Conservation (phyloP, 1,140 invertebrate genomes). For the Nixonia krombeini region DNA sequence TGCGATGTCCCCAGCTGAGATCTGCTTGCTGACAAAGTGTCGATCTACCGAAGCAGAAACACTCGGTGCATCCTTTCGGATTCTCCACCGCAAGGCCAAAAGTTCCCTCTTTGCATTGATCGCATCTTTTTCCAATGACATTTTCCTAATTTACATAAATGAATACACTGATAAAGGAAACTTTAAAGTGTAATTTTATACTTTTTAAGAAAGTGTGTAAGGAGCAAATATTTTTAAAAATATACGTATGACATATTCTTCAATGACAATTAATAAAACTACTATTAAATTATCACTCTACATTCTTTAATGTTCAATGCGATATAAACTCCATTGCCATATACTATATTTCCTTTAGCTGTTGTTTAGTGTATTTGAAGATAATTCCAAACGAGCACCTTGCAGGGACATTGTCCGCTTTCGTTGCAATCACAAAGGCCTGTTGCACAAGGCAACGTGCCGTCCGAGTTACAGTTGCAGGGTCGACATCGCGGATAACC, state of each 20-base stretch:
- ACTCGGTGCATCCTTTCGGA: constrained; percentile 86
- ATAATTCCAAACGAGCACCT: too few species aligned
- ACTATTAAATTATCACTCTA: too few species aligned
- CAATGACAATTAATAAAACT: too few species aligned
- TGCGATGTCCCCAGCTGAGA: constrained; percentile 82
- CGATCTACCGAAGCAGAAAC: constrained; percentile 91
- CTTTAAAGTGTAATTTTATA: too few species aligned
- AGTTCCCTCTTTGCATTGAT: constrained; percentile 85
- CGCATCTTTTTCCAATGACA: constrained; percentile 86
- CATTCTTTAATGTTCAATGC: too few species aligned
- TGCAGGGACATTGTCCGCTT: constrained; percentile 89
- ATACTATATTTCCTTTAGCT: too few species aligned
- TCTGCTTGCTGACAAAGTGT: constrained; percentile 83
- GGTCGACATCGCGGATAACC: constrained; percentile 90
- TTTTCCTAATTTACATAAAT: constrained; percentile 74
- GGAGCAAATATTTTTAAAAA: too few species aligned
- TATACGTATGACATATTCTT: too few species aligned
- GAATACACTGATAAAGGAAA: too few species aligned
- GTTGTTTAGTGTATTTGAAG: too few species aligned
- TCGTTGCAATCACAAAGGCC: constrained; percentile 82
- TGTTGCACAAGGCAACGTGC: constrained; percentile 76
- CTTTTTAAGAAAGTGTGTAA: too few species aligned
- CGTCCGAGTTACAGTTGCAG: constrained; percentile 83
- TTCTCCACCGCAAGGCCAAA: constrained; percentile 84
- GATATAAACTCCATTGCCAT: too few species aligned